phyloP scores from a whole-genome alignment of 2,113 vertebrate species.

The Benitochromis conjunctus region DNA sequence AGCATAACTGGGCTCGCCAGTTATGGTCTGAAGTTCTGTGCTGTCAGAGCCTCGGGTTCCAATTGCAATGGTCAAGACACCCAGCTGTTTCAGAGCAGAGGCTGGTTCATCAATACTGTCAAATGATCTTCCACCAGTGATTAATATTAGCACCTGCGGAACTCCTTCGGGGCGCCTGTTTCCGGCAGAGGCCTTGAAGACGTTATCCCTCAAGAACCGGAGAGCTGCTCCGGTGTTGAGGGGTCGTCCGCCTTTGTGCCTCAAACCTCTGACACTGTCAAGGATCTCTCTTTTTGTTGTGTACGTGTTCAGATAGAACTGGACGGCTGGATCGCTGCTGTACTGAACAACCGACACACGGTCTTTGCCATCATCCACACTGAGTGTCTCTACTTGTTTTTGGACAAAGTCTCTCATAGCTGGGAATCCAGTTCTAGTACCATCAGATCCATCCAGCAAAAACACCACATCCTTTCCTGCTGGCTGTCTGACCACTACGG shows the following conservation, averaged over 20 bases:
- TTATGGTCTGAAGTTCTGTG: slow-evolving; percentile 28
- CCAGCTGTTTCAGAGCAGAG: slow-evolving; percentile 45
- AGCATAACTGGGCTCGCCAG: slow-evolving; percentile 3
- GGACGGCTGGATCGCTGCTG: slow-evolving; percentile 42
- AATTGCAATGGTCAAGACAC: slow-evolving; percentile 32
- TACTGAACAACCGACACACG: slow-evolving; percentile 60
- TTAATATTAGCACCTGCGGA: slow-evolving; percentile 73
- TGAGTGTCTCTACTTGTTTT: slow-evolving; percentile 35
- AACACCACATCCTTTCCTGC: slow-evolving; percentile 38
- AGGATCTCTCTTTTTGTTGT: slow-evolving; percentile 14
- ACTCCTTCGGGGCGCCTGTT: slow-evolving; percentile 77
- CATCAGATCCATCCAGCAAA: slow-evolving; percentile 63
- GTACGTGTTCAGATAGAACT: slow-evolving; percentile 59
- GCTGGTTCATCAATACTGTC: slow-evolving; percentile 49
- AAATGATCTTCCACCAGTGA: slow-evolving; percentile 48
- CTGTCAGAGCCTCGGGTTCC: slow-evolving; percentile 6
- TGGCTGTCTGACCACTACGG: background rate
- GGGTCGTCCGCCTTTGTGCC: slow-evolving; percentile 47
- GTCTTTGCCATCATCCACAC: slow-evolving; percentile 48
- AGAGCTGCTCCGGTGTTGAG: slow-evolving; percentile 78
- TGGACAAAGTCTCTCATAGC: slow-evolving; percentile 41
- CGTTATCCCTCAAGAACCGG: slow-evolving; percentile 63
- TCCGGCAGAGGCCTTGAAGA: slow-evolving; percentile 77
- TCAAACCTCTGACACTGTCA: slow-evolving; percentile 9
- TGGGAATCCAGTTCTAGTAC: background rate